Conservation (phyloP, 2,888 invertebrate genomes). For the Chloroclysta siterata region DNA sequence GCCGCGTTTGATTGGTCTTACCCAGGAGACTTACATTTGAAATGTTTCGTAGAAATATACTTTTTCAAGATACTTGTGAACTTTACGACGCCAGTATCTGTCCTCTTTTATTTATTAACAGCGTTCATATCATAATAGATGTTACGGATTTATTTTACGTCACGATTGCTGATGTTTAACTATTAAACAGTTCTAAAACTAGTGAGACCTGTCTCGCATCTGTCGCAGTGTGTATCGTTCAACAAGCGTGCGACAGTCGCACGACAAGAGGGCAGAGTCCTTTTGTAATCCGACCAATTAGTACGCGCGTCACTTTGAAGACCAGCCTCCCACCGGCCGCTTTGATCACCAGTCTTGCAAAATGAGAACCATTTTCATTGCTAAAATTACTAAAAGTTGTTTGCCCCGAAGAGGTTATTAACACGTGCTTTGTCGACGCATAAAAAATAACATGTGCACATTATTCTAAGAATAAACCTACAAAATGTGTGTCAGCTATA, state of each 20-base stretch:
- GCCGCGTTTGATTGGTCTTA: constrained; percentile 47
- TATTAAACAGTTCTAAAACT: constrained; percentile 5
- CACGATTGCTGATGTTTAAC: not conserved
- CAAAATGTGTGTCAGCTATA: constrained; percentile 65
- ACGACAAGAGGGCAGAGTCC: constrained; percentile 50
- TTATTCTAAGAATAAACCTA: constrained; percentile 62
- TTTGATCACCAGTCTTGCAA: constrained; percentile 73
- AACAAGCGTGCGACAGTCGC: constrained; percentile 49
- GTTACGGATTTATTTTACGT: not conserved
- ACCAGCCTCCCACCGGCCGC: constrained; percentile 56
- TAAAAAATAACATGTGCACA: constrained; percentile 48
- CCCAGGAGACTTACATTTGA: constrained; percentile 40
- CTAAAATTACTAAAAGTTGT: constrained; percentile 64
- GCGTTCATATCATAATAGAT: not conserved
- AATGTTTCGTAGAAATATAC: constrained; percentile 23
- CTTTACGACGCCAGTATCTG: constrained; percentile 1
- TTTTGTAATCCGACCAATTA: constrained; percentile 75
- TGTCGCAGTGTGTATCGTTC: constrained; percentile 45
- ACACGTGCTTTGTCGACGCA: constrained; percentile 49
- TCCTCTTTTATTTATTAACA: not conserved
- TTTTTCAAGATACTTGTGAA: not conserved
- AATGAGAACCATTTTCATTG: constrained; percentile 68
- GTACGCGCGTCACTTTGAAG: constrained; percentile 68
- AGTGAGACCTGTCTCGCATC: constrained; percentile 37
- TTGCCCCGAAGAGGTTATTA: constrained; percentile 68